These are phyloP conservation scores for Centropus unirufus DNA, from an alignment of 2,113 vertebrate genomes.

Conservation along the genomic window DNA sequence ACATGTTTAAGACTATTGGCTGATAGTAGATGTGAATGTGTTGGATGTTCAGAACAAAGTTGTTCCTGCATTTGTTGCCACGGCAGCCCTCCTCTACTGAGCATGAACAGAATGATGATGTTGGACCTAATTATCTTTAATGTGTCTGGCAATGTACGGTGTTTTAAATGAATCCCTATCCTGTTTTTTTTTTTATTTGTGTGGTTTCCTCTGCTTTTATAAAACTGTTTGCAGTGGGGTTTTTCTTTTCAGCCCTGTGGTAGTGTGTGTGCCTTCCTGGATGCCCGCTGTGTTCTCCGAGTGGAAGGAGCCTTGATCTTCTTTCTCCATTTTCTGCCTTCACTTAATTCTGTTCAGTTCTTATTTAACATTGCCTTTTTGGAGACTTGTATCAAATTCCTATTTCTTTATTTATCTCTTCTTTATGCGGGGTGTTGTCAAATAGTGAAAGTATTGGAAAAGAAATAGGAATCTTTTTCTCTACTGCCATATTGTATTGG, in stretches of 20 bases:
- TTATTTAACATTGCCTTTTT: neutral
- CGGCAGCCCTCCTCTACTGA: neutral
- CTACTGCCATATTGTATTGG: neutral
- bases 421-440: neutral
- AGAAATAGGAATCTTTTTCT: neutral
- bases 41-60: neutral
- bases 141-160: neutral
- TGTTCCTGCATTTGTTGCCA: neutral
- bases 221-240: neutral
- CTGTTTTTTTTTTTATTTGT: neutral
- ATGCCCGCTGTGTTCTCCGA: neutral
- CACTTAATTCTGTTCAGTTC: neutral
- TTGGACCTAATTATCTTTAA: neutral
- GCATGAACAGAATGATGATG: neutral
- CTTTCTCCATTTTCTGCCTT: neutral
- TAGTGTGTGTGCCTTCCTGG: neutral
- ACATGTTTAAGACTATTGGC: rapidly evolving
- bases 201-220: neutral
- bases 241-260: rapidly evolving
- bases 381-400: neutral
- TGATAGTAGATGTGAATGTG: neutral
- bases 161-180: neutral
- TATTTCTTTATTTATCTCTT: neutral
- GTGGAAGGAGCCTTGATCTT: neutral
- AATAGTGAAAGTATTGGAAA: neutral